Evolutionary conservation across 2,797 vertebrate species (phyloP).

Genomic region (Agapornis canus): DNA sequence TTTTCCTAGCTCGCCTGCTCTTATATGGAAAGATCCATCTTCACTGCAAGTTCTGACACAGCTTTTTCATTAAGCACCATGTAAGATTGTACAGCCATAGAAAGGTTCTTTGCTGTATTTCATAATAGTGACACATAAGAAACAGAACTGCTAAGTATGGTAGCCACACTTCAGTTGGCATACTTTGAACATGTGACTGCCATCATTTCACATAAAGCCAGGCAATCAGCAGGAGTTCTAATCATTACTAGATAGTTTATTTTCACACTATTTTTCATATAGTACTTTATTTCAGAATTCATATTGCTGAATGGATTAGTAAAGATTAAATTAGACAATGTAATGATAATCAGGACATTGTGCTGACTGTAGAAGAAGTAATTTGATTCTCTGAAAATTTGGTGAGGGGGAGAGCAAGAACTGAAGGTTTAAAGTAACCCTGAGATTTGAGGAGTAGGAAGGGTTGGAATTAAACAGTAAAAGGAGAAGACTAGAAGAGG

Average conservation of each 20-base stretch:
- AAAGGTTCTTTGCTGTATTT: constrained; percentile 12
- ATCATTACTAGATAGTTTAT: constrained; percentile 54
- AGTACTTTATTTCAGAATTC: constrained; percentile 53
- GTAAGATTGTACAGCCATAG: neutral
- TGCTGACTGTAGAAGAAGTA: constrained; percentile 67
- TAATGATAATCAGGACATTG: constrained; percentile 69
- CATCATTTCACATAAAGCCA: constrained; percentile 44
- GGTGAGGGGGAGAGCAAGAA: neutral
- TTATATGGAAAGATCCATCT: neutral
- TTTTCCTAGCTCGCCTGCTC: neutral
- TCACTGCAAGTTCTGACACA: neutral
- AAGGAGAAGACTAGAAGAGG: neutral
- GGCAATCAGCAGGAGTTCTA: constrained; percentile 51
- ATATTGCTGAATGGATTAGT: constrained; percentile 50
- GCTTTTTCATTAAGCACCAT: neutral
- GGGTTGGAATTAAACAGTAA: neutral
- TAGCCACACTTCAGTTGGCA: constrained; percentile 45
- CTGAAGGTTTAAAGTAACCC: neutral
- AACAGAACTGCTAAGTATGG: constrained; percentile 25
- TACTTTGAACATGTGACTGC: constrained; percentile 60
- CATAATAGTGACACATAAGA: constrained; percentile 36
- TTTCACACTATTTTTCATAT: constrained; percentile 63
- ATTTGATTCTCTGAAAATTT: constrained; percentile 59
- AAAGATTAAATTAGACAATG: constrained; percentile 68
- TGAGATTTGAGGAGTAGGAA: neutral